These are phyloP conservation scores for Nephrotoma guestfalica DNA, from an alignment of 2,888 invertebrate genomes.

Conservation along the genomic window DNA sequence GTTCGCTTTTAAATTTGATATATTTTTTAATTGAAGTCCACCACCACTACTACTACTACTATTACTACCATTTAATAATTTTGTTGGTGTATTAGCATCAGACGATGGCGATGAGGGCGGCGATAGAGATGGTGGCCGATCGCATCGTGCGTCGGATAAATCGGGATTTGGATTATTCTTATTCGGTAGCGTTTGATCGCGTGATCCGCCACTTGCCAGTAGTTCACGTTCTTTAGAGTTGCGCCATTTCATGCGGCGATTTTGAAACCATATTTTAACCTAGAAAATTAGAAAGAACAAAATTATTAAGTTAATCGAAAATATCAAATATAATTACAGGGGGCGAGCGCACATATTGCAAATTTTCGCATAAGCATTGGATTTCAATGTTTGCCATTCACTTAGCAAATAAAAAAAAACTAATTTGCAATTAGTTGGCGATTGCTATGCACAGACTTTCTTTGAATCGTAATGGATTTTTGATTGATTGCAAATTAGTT, in stretches of 20 bases:
- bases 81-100: slow-evolving; percentile 15
- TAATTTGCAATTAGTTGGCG: not conserved
- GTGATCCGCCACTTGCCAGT: slow-evolving; percentile 80
- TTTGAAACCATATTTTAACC: slow-evolving; percentile 78
- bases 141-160: slow-evolving; percentile 75
- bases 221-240: slow-evolving; percentile 94
- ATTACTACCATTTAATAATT: not conserved
- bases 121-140: slow-evolving; percentile 51
- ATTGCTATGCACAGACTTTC: not conserved
- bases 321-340: not conserved
- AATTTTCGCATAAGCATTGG: not conserved
- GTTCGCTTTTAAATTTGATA: not conserved
- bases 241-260: slow-evolving; percentile 95
- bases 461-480: not conserved
- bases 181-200: slow-evolving; percentile 90
- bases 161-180: slow-evolving; percentile 95
- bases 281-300: slow-evolving; percentile 22
- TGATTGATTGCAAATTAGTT: not conserved
- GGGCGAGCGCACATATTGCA: not conserved
- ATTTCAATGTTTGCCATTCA: slow-evolving; percentile 2
- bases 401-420: not conserved
- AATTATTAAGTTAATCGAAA: not conserved
- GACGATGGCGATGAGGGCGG: slow-evolving; percentile 30
- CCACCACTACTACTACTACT: not conserved
- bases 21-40: not conserved